phyloP scores from a whole-genome alignment of 2,888 invertebrate species.

The Drosophila ochracea region DNA sequence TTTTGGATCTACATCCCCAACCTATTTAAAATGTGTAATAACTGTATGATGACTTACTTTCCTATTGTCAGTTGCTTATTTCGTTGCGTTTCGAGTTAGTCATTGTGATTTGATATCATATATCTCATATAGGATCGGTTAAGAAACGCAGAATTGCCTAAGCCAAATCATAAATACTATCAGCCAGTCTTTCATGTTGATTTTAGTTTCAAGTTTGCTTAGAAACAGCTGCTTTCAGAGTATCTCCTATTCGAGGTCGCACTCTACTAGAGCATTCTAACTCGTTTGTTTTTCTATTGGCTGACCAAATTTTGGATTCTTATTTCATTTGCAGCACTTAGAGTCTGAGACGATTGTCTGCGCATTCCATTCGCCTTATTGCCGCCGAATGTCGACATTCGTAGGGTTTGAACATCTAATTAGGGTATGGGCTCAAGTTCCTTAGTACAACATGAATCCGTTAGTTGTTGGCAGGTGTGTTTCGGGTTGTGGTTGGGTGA shows the following conservation, averaged over 20 bases:
- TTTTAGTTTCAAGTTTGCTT: neutral
- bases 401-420: constrained; percentile 50
- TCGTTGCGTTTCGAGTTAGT: neutral
- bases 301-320: constrained; percentile 8
- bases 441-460: constrained; percentile 36
- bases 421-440: constrained; percentile 47
- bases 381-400: neutral
- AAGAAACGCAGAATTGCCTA: neutral
- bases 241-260: neutral
- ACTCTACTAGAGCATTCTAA: neutral
- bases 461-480: constrained; percentile 22
- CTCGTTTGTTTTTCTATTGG: constrained; percentile 3
- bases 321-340: constrained; percentile 39
- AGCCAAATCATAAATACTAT: neutral
- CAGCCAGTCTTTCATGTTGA: neutral
- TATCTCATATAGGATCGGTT: neutral
- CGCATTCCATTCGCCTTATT: constrained; percentile 9
- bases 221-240: neutral
- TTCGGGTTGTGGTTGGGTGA: neutral
- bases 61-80: neutral
- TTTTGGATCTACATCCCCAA: no score
- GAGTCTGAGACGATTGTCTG: constrained; percentile 33
- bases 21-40: no score
- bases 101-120: neutral
- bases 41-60: no score